Evolutionary conservation across 2,888 invertebrate genomes (phyloP).

Genomic region (Oeneis ivallda): DNA sequence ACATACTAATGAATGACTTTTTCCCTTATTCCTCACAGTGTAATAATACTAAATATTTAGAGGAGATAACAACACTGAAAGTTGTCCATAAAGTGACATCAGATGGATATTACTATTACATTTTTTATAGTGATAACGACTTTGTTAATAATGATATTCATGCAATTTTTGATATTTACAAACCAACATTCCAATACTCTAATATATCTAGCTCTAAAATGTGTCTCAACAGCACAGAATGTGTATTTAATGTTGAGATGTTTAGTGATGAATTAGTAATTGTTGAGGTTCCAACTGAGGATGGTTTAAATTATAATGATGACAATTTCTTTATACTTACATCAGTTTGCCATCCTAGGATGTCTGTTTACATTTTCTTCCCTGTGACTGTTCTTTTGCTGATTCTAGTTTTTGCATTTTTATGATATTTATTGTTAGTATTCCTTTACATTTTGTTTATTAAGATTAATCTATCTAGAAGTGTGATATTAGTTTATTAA

Average conservation of each 20-base stretch:
- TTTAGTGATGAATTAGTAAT: constrained; percentile 90
- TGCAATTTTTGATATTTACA: constrained; percentile 91
- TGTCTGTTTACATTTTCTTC: constrained; percentile 89
- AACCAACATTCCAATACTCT: constrained; percentile 90
- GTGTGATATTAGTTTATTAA: constrained; percentile 78
- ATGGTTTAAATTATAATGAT: constrained; percentile 89
- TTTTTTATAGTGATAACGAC: constrained; percentile 94
- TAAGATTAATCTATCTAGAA: constrained; percentile 71
- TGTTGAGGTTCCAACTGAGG: constrained; percentile 91
- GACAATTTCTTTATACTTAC: constrained; percentile 87
- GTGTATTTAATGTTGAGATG: constrained; percentile 87
- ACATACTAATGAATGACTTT: constrained; percentile 86
- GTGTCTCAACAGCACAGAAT: constrained; percentile 89
- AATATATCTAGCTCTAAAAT: constrained; percentile 84
- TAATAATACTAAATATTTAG: constrained; percentile 85
- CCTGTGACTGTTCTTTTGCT: constrained; percentile 88
- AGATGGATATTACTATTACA: constrained; percentile 94
- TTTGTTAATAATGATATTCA: constrained; percentile 89
- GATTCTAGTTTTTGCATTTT: constrained; percentile 90
- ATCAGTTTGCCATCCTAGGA: constrained; percentile 90
- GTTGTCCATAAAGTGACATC: constrained; percentile 87
- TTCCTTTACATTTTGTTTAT: constrained; percentile 62
- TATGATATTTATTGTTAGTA: constrained; percentile 80
- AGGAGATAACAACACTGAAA: constrained; percentile 83
- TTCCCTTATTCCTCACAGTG: constrained; percentile 87